These are phyloP conservation scores for Mormyrops boulengeri DNA, from an alignment of 2,797 vertebrate species.

Conservation along the genomic window DNA sequence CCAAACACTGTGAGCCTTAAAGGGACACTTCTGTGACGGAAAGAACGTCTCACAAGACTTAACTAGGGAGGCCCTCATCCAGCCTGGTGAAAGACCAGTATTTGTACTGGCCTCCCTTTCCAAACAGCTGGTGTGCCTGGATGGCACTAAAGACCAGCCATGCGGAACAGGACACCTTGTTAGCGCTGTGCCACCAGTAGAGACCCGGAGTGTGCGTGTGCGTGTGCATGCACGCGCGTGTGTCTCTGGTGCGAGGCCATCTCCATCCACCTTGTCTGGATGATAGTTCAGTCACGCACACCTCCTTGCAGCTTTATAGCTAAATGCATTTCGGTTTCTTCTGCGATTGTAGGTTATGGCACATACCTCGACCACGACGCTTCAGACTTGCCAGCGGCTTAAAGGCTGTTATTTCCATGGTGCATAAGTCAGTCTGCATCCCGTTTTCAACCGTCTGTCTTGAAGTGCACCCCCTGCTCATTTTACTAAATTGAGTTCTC, in stretches of 20 bases:
- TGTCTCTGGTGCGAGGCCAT: neutral
- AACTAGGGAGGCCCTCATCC: neutral
- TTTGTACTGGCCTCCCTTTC: neutral
- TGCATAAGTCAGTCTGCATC: neutral
- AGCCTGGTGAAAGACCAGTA: neutral
- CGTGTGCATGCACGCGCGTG: neutral
- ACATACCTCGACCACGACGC: neutral
- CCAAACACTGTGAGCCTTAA: neutral
- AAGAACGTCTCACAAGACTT: neutral
- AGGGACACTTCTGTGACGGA: neutral
- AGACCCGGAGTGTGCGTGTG: conserved; percentile 5
- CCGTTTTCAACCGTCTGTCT: neutral
- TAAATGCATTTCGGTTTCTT: neutral
- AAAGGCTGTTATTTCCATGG: neutral
- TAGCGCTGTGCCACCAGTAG: conserved; percentile 12
- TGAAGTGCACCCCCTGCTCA: neutral
- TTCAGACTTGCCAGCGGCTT: neutral
- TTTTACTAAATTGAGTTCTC: neutral
- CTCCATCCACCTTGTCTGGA: neutral
- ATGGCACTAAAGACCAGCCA: conserved; percentile 14
- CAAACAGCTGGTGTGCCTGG: neutral
- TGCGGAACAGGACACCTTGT: conserved; percentile 20
- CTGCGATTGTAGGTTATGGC: neutral
- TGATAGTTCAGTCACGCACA: neutral
- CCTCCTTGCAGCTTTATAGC: neutral